Evolutionary conservation across 2,797 vertebrate species (phyloP).

Genomic region (Pelobates cultripes): DNA sequence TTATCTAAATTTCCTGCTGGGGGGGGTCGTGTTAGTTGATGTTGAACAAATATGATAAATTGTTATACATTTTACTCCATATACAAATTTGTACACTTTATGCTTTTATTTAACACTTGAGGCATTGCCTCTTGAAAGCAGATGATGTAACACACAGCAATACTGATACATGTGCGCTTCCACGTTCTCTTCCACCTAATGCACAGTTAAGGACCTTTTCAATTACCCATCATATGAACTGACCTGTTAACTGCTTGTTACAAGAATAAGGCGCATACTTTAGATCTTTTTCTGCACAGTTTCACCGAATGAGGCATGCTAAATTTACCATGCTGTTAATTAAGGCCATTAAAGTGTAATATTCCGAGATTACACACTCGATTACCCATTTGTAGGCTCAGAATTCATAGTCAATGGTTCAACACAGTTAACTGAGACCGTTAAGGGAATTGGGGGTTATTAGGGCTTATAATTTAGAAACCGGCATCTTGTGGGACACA

Average conservation of each 20-base stretch:
- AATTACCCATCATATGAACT: slow-evolving; percentile 34
- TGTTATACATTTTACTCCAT: no score
- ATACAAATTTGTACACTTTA: no score
- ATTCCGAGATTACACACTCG: slow-evolving; percentile 40
- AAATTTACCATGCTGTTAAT: slow-evolving; percentile 43
- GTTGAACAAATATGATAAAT: no score
- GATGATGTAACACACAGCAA: no score
- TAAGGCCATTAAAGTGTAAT: slow-evolving; percentile 46
- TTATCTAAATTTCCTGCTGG: no score
- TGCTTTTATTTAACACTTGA: no score
- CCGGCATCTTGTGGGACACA: neutral
- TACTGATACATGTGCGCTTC: no score
- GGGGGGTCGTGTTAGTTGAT: no score
- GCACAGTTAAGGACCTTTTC: slow-evolving; percentile 30
- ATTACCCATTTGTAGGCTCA: slow-evolving; percentile 24
- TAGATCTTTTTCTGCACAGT: slow-evolving; percentile 31
- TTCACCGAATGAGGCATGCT: slow-evolving; percentile 34
- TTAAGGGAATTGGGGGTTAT: slow-evolving; percentile 28
- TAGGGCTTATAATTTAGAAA: neutral
- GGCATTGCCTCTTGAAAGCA: no score
- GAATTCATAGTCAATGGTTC: slow-evolving; percentile 44
- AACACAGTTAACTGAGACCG: slow-evolving; percentile 10
- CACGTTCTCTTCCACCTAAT: slow-evolving; percentile 3
- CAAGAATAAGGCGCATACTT: slow-evolving; percentile 17
- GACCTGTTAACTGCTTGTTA: slow-evolving; percentile 47